Evolutionary conservation across 2,113 vertebrate genomes (phyloP).

Genomic region (Sturnus vulgaris): DNA sequence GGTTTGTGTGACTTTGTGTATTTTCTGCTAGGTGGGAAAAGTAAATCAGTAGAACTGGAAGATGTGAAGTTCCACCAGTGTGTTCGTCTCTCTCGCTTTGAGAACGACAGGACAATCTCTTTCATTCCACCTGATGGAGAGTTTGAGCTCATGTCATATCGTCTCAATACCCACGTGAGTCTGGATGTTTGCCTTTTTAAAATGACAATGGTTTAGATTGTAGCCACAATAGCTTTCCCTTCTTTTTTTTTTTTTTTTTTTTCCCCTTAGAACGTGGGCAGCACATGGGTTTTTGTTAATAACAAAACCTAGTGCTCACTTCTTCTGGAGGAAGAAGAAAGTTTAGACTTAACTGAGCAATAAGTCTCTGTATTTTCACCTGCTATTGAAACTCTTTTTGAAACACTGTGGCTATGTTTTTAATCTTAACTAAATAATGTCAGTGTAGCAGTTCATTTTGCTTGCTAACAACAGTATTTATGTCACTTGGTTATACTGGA

Average conservation of each 20-base stretch:
- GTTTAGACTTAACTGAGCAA: not conserved
- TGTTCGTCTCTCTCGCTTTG: slow-evolving; percentile 87
- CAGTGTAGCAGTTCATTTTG: not conserved
- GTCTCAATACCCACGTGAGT: slow-evolving; percentile 87
- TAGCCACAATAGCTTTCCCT: not conserved
- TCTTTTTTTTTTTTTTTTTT: not conserved
- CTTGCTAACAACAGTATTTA: not conserved
- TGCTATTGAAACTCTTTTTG: not conserved
- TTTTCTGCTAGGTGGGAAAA: slow-evolving; percentile 80
- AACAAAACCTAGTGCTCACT: not conserved
- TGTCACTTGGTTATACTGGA: not conserved
- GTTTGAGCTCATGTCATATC: slow-evolving; percentile 90
- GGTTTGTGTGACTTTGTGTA: not conserved
- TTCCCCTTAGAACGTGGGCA: not conserved
- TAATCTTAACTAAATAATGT: not conserved
- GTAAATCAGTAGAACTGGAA: slow-evolving; percentile 88
- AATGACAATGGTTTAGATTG: fast-evolving
- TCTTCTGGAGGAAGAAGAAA: not conserved
- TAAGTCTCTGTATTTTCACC: not conserved
- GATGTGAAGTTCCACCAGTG: slow-evolving; percentile 91
- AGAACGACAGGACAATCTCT: slow-evolving; percentile 88
- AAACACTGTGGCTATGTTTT: not conserved
- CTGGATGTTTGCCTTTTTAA: not conserved
- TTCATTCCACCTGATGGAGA: slow-evolving; percentile 89
- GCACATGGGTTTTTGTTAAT: fast-evolving